Evolutionary conservation across 2,113 vertebrate genomes (phyloP).

Genomic region (Heterochromis multidens): DNA sequence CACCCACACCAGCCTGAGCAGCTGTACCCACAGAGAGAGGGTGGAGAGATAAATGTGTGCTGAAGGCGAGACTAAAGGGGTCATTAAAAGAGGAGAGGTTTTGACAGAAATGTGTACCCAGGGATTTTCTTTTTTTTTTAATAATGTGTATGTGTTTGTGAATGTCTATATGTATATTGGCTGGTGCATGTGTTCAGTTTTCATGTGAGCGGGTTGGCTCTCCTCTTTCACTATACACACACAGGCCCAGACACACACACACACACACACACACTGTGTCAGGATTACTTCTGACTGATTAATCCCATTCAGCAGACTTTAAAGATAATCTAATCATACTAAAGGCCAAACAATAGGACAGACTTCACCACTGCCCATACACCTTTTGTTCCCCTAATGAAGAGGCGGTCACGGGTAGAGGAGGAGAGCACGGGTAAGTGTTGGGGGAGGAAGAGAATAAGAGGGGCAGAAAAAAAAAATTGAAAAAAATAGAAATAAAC

Average conservation of each 20-base stretch:
- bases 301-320: slow-evolving; percentile 73
- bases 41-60: slow-evolving; percentile 54
- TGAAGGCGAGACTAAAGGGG: slow-evolving; percentile 66
- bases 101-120: slow-evolving; percentile 65
- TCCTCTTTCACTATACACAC: slow-evolving; percentile 14
- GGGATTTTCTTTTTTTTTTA: slow-evolving; percentile 54
- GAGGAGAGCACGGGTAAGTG: not conserved
- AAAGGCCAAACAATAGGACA: slow-evolving; percentile 70
- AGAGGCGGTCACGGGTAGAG: slow-evolving; percentile 51
- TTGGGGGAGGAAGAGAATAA: not conserved
- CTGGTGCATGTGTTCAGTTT: slow-evolving; percentile 41
- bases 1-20: slow-evolving; percentile 41
- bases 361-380: slow-evolving; percentile 55
- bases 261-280: slow-evolving; percentile 44
- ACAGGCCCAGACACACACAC: slow-evolving; percentile 14
- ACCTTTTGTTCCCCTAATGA: slow-evolving; percentile 69
- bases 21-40: slow-evolving; percentile 64
- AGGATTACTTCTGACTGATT: slow-evolving; percentile 77
- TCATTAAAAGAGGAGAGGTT: slow-evolving; percentile 61
- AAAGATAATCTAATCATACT: slow-evolving; percentile 80
- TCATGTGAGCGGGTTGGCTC: slow-evolving; percentile 44
- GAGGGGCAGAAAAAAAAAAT: slow-evolving; percentile 23
- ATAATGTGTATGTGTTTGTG: not conserved
- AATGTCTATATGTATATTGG: not conserved
- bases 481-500: slow-evolving; percentile 51